Evolutionary conservation across 1,140 invertebrate species (phyloP).

Genomic region (Drosophila suzukii): DNA sequence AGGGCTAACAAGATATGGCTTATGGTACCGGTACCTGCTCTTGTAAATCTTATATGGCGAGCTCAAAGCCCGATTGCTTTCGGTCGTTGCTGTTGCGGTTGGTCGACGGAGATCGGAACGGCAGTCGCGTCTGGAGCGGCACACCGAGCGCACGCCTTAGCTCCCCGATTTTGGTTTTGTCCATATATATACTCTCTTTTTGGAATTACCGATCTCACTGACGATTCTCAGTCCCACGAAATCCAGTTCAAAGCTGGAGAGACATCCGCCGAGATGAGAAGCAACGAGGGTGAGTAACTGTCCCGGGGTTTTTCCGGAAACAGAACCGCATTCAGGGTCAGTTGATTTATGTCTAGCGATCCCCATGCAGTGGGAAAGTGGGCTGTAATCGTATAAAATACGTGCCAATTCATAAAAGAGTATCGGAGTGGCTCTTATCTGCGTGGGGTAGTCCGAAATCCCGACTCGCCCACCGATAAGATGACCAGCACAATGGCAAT

Average conservation of each 20-base stretch:
- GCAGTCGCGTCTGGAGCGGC: slow-evolving; percentile 62
- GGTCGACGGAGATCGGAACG: slow-evolving; percentile 38
- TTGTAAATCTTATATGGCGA: slow-evolving; percentile 54
- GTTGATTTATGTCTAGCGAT: slow-evolving; percentile 7
- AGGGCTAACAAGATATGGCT: slow-evolving; percentile 46
- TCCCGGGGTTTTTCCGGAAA: slow-evolving; percentile 28
- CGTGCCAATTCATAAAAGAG: slow-evolving; percentile 53
- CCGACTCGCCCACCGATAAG: slow-evolving; percentile 7
- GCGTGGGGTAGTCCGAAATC: slow-evolving; percentile 15
- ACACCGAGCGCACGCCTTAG: slow-evolving; percentile 47
- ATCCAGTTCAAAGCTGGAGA: slow-evolving; percentile 7
- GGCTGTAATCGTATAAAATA: slow-evolving; percentile 30
- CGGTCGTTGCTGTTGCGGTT: not conserved
- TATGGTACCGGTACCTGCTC: slow-evolving; percentile 48
- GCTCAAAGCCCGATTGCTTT: slow-evolving; percentile 2
- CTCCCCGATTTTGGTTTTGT: not conserved
- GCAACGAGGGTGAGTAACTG: slow-evolving; percentile 52
- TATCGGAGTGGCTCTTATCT: slow-evolving; percentile 38
- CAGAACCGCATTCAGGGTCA: slow-evolving; percentile 6
- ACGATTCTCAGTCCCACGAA: not conserved
- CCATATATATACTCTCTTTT: not conserved
- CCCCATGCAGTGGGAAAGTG: slow-evolving; percentile 4
- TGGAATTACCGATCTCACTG: not conserved
- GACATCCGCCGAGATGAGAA: slow-evolving; percentile 41
- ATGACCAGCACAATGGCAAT: slow-evolving; percentile 25